Base-by-base conservation (phyloP, 2,797 vertebrate genomes). In the Sebastes vulpes region DNA sequence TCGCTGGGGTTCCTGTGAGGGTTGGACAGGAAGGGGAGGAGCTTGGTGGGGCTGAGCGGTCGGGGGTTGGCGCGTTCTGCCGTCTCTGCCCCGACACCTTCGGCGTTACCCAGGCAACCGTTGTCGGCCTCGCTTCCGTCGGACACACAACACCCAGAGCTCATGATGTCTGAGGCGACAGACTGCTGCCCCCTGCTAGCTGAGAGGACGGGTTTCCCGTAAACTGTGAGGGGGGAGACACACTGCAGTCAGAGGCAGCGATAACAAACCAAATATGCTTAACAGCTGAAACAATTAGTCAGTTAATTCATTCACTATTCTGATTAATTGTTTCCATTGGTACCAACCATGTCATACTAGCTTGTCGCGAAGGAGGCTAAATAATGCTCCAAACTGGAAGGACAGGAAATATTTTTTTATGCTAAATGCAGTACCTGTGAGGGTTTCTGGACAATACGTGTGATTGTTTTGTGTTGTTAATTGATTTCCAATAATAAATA, bases 11-110 rank as follows among this genome's bases (percentile, higher is more conserved):
- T 97, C 56, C 98, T 96, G 90, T 97, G 98, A 0, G 97, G 96
- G 78, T 84, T 83, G 31, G 85, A 89, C 54, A 98, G 77, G 94
- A 99, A 99, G 9, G 98, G 98, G 86, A 99, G 95, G 75, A 99
- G 92, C 72, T 99, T 99, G 84, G 98, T 99, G 0, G 98, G 98
- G 88, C 98, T 99, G 20, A 99, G 97, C 0, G 98, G 98, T 0
- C 98, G 97, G 2, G 97, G 98, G 9, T 94, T 95, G 3, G 68
- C 9, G 1, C 72, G 88, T 32, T 86, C 92, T 0, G 56, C 46
- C 2, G 58, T 14, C 60, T 77, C 86, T 9, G 42, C 68, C 2
- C 20, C 65, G 0, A 60, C 35, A 2, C 63, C 25, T 65, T 93
- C 76, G 7, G 16, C 0, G 35, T 46, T 28, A 35, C 42, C 21